phyloP scores from a whole-genome alignment of 1,140 invertebrate species.

The Drusus annulatus region DNA sequence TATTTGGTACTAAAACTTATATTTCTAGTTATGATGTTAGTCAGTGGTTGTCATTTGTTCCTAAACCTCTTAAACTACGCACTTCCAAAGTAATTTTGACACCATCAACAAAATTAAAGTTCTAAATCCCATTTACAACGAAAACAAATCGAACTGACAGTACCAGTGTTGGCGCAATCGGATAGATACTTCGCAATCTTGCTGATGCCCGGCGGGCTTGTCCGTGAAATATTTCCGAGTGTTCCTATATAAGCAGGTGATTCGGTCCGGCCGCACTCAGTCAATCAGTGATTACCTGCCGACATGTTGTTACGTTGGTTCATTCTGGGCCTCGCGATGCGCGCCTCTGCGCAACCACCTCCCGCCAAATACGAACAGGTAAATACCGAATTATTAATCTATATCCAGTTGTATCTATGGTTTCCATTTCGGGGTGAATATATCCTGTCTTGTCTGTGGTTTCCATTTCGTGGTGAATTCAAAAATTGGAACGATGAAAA shows the following conservation, averaged over 20 bases:
- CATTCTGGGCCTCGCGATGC: constrained; percentile 15
- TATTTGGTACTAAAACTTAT: too few relatives aligned
- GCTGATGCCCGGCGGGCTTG: not conserved
- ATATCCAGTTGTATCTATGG: too few relatives aligned
- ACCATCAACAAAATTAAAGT: not conserved
- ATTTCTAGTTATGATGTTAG: too few relatives aligned
- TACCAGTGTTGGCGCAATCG: not conserved
- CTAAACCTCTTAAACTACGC: too few relatives aligned
- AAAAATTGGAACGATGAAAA: too few relatives aligned
- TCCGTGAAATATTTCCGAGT: not conserved
- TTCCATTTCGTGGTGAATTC: too few relatives aligned
- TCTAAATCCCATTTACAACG: not conserved
- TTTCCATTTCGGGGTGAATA: too few relatives aligned
- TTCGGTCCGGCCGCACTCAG: constrained; percentile 29
- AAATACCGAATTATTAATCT: not conserved
- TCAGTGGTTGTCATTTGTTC: too few relatives aligned
- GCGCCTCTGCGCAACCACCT: constrained; percentile 28
- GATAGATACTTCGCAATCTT: not conserved
- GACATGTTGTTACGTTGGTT: constrained; percentile 24
- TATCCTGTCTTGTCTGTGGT: too few relatives aligned
- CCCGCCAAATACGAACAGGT: constrained; percentile 43
- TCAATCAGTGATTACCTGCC: constrained; percentile 9
- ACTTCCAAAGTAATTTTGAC: too few relatives aligned
- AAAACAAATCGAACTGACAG: not conserved
- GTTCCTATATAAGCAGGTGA: constrained; percentile 18